Evolutionary conservation across 2,113 vertebrate genomes (phyloP), one percentile per base, ranked within the genome.

Genomic region (Macrotis lagotis): DNA sequence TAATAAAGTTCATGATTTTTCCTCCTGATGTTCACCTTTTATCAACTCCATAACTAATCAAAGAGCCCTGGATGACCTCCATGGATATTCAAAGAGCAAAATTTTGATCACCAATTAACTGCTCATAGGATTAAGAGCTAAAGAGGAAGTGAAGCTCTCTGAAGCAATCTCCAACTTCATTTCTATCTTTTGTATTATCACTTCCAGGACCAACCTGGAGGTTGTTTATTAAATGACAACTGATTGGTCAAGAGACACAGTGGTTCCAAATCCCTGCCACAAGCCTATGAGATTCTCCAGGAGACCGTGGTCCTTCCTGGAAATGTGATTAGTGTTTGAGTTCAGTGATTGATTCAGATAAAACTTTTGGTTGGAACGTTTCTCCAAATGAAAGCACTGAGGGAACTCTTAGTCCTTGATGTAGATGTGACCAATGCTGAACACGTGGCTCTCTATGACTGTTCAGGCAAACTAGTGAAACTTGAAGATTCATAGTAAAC

Each of bases 1-100:
- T 2, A 31, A 0, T 24, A 83, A 8, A 93, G 95, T 92, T 49
- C 88, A 92, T 94, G 95, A 92, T 97, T 16, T 37, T 37, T 44
- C 37, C n/a, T 44, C 19, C 24, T 83, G 22, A 83, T 8, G 3
- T 7, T 0, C 37, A 2, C 16, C 66, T 66, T 44, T 44, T 7
- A 44, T n/a, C n/a, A 83, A 51, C 92, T 94, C 88, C 96, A 37
- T 66, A 93, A 97, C 96, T 94, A 96, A 97, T 93, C 96, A 95
- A 52, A 89, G 89, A 48, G 92, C 96, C 96, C 95, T 95, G 89
- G 91, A 94, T 90, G 94, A 96, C 94, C 95, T 89, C 19, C 53
- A 94, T 90, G 0, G 26, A 90, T 93, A 97, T 97, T 97, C 97
- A 97, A 96, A 98, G 97, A 92, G 96, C 11, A 92, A 97, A 95